A percentile compares a stretch with the other conserved stretches of the same genome.
Conservation (phyloP, 2,888 invertebrate genomes). For the Drosophila niveifrons region DNA sequence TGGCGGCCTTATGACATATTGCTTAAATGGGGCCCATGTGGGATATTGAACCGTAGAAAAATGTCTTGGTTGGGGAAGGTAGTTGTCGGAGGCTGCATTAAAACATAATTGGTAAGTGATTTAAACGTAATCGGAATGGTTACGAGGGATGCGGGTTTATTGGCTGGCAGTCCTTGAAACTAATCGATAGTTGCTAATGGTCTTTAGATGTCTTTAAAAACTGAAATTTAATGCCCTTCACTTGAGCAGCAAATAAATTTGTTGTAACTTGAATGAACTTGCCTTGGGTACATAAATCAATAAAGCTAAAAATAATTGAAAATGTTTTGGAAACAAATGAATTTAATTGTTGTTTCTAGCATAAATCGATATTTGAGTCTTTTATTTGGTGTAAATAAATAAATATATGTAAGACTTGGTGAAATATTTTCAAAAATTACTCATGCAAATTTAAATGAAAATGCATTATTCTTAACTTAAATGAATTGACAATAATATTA, state of each 20-base stretch:
- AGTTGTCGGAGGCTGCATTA: slow-evolving; percentile 32
- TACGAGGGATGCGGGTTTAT: neutral
- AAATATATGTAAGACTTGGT: no score
- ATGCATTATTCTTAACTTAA: no score
- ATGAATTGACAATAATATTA: no score
- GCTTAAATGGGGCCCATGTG: slow-evolving; percentile 74
- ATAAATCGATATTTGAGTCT: no score
- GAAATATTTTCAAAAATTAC: no score
- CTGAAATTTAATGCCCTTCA: neutral
- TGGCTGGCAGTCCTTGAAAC: neutral
- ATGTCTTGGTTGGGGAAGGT: neutral
- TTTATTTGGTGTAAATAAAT: no score
- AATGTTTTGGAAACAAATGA: no score
- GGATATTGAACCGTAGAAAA: slow-evolving; percentile 41
- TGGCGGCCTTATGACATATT: slow-evolving; percentile 77
- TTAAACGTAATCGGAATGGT: slow-evolving; percentile 17
- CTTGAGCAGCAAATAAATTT: neutral
- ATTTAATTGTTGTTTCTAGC: no score
- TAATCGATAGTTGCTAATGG: slow-evolving; percentile 4
- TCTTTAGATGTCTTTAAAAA: slow-evolving; percentile 1
- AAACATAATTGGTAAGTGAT: slow-evolving; percentile 62
- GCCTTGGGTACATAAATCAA: no score
- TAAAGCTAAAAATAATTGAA: neutral
- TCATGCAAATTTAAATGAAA: no score
- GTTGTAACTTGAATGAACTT: neutral